Evolutionary conservation across 2,113 vertebrate genomes (phyloP).

Genomic region (Emberiza fucata): DNA sequence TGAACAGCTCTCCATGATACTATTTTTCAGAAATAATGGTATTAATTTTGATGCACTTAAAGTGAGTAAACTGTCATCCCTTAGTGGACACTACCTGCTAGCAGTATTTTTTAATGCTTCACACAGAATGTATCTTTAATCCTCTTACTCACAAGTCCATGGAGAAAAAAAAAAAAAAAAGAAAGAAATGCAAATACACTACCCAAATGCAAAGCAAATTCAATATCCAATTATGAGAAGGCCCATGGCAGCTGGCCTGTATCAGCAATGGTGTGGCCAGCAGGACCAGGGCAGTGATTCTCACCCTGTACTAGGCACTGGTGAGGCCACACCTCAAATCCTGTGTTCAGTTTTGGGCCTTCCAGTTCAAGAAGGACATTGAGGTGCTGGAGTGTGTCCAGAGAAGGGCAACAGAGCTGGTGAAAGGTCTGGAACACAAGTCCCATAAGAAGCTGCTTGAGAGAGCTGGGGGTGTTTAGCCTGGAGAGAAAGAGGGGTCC

Average conservation of each 20-base stretch:
- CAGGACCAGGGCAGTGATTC: neutral
- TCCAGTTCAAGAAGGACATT: neutral
- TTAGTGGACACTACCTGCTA: neutral
- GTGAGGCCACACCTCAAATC: neutral
- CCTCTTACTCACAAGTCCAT: neutral
- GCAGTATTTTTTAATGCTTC: neutral
- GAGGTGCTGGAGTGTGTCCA: neutral
- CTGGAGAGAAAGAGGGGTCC: neutral
- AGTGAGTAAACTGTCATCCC: neutral
- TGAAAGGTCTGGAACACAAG: neutral
- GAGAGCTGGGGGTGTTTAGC: neutral
- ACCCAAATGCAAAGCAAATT: neutral
- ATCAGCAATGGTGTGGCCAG: neutral
- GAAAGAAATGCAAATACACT: neutral
- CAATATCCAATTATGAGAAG: neutral
- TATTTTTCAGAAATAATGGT: neutral
- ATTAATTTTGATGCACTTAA: neutral
- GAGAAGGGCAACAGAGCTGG: neutral
- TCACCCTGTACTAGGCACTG: accelerated
- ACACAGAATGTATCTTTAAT: neutral
- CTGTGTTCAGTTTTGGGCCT: neutral
- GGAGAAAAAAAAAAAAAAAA: neutral
- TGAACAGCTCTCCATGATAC: neutral
- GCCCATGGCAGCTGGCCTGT: neutral
- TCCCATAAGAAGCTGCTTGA: neutral